Conservation (phyloP, 2,797 vertebrate genomes). For the Lacerta bilineata region DNA sequence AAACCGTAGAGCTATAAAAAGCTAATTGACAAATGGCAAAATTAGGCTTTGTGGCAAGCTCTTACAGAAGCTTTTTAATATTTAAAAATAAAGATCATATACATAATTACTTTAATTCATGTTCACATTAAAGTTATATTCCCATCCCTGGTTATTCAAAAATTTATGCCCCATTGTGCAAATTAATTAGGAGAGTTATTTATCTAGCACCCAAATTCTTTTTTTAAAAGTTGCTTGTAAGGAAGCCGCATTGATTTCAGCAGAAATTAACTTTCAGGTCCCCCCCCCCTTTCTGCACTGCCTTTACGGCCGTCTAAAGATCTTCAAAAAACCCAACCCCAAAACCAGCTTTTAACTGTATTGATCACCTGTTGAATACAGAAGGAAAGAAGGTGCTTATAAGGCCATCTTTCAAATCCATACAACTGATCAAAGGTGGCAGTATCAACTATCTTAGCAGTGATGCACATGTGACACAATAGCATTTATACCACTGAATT, state of each 20-base stretch:
- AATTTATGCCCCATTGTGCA: neutral
- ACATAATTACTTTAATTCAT: constrained; percentile 48
- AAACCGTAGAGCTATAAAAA: constrained; percentile 60
- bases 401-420: neutral
- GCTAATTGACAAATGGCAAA: constrained; percentile 68
- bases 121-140: constrained; percentile 27
- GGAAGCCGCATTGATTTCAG: neutral
- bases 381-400: neutral
- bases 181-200: neutral
- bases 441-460: neutral
- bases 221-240: neutral
- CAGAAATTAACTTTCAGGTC: neutral
- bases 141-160: neutral
- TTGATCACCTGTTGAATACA: neutral
- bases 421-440: neutral
- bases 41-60: constrained; percentile 57
- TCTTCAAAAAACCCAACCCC: neutral
- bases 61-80: constrained; percentile 56
- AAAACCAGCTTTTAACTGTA: neutral
- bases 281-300: too few species aligned
- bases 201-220: neutral
- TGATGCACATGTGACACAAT: too few species aligned
- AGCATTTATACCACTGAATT: neutral
- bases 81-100: constrained; percentile 35
- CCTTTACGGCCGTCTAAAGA: neutral